Evolutionary conservation across 2,797 vertebrate genomes (phyloP).

Genomic region (Pantherophis alleghaniensis): DNA sequence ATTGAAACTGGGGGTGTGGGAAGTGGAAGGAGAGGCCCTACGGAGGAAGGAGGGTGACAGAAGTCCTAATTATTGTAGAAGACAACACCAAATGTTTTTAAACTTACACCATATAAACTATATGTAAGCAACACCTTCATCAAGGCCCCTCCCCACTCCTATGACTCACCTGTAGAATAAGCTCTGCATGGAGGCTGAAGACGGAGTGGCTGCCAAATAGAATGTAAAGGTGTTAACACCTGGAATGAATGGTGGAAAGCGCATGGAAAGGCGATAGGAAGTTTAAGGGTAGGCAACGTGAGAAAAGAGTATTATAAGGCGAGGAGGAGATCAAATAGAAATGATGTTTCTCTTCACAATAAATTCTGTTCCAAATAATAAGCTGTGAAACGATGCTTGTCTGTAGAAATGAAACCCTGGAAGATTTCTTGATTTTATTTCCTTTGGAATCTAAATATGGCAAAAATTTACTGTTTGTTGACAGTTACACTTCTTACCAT

Average conservation of each 20-base stretch:
- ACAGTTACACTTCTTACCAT: neutral
- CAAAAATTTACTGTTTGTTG: neutral
- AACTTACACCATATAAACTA: neutral
- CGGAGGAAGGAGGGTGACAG: too few relatives aligned
- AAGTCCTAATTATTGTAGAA: neutral
- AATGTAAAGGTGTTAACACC: neutral
- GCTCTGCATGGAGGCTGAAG: conserved; percentile 57
- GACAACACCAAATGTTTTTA: neutral
- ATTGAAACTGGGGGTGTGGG: conserved; percentile 27
- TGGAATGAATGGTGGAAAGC: neutral
- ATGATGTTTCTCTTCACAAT: neutral
- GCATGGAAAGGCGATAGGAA: neutral
- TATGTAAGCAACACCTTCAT: neutral
- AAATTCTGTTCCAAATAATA: neutral
- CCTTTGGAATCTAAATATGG: neutral
- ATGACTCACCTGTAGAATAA: conserved; percentile 59
- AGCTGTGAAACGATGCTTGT: neutral
- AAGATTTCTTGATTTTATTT: neutral
- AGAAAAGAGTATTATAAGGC: neutral
- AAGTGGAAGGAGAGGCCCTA: conserved; percentile 54
- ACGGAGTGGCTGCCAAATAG: conserved; percentile 62
- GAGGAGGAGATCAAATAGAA: neutral
- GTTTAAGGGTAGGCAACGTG: neutral
- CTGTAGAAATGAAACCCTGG: neutral
- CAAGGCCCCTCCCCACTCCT: neutral